Conservation (phyloP, 2,888 invertebrate species). For the Tholera decimalis region DNA sequence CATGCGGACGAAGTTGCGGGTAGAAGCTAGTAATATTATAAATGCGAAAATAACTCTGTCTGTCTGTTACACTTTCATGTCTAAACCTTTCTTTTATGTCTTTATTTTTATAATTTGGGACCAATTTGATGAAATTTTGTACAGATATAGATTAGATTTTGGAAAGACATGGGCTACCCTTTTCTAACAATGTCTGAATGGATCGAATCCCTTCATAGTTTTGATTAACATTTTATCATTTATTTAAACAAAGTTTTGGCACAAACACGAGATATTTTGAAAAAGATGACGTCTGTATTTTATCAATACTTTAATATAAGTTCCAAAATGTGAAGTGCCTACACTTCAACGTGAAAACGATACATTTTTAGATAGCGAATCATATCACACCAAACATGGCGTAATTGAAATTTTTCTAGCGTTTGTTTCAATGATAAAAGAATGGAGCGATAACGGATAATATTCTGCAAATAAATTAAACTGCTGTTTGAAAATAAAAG, state of each 20-base stretch:
- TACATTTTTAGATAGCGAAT: constrained; percentile 44
- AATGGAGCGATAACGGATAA: constrained; percentile 27
- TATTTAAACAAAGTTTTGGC: neutral
- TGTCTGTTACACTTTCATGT: too few species aligned
- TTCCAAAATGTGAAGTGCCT: constrained; percentile 39
- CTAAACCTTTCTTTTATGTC: too few species aligned
- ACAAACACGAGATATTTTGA: constrained; percentile 26
- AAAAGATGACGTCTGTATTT: constrained; percentile 29
- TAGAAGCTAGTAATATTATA: too few species aligned
- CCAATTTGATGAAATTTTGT: too few species aligned
- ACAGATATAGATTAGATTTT: too few species aligned
- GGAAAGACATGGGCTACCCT: too few species aligned
- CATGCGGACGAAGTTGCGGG: too few species aligned
- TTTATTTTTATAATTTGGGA: too few species aligned
- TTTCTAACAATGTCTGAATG: neutral
- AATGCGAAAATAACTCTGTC: too few species aligned
- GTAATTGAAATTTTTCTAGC: constrained; percentile 41
- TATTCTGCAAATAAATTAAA: constrained; percentile 37
- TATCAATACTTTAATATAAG: constrained; percentile 48
- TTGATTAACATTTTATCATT: neutral
- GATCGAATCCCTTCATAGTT: neutral
- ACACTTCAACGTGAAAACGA: constrained; percentile 18
- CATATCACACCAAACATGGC: constrained; percentile 40
- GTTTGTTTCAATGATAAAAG: constrained; percentile 40
- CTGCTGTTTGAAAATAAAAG: constrained; percentile 24